Conservation (phyloP, 2,797 vertebrate genomes). For the Paramormyrops hopkinsi region DNA sequence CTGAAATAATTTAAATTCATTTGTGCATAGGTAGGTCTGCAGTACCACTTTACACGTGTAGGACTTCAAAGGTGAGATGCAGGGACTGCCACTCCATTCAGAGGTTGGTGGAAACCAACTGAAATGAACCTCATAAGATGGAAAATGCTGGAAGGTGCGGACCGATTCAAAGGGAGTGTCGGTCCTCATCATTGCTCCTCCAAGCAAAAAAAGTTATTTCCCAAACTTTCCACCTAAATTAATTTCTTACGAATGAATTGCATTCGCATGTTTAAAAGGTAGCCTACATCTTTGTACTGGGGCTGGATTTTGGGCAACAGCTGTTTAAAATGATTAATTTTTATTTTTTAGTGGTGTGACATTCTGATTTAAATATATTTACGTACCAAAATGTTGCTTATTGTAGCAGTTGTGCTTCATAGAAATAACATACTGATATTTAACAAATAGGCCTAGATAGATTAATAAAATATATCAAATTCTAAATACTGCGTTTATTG, state of each 20-base stretch:
- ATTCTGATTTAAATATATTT: neutral
- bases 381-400: neutral
- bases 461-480: neutral
- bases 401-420: neutral
- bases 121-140: neutral
- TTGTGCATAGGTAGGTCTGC: neutral
- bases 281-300: neutral
- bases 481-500: neutral
- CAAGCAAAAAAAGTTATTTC: neutral
- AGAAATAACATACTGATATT: neutral
- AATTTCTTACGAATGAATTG: neutral
- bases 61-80: neutral
- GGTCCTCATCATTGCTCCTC: neutral
- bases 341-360: neutral
- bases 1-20: neutral
- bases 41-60: neutral
- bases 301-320: neutral
- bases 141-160: neutral
- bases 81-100: neutral
- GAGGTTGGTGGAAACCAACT: neutral
- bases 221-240: neutral
- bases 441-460: neutral
- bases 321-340: neutral
- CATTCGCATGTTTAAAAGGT: neutral
- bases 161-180: neutral